phyloP scores from a whole-genome alignment of 2,797 vertebrate species.

The Gambelia wislizenii region DNA sequence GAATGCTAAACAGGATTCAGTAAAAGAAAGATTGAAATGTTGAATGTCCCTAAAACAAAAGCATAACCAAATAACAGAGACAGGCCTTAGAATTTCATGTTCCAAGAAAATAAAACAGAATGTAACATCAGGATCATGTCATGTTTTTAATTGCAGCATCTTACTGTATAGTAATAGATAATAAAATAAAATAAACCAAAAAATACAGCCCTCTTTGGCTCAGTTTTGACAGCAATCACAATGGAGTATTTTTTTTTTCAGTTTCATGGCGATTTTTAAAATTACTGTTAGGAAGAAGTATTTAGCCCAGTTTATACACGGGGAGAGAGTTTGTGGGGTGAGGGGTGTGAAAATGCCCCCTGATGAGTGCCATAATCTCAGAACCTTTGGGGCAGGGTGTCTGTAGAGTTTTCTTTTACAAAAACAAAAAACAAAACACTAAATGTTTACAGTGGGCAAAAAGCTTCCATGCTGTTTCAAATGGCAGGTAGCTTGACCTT shows the following conservation, averaged over 20 bases:
- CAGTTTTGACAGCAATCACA: background rate
- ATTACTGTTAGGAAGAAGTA: background rate
- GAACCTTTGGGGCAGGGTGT: background rate
- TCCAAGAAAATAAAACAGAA: background rate
- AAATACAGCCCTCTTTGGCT: background rate
- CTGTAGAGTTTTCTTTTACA: background rate
- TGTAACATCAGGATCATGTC: background rate
- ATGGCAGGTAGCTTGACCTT: background rate
- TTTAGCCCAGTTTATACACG: background rate
- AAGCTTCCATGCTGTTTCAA: background rate
- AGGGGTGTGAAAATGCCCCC: background rate
- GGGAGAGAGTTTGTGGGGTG: background rate
- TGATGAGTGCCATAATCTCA: background rate
- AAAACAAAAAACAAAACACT: no score
- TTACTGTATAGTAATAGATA: background rate
- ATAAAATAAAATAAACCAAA: no score
- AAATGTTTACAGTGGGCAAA: background rate
- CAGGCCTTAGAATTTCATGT: background rate
- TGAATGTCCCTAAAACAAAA: background rate
- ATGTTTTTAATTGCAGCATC: no score
- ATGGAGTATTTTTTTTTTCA: background rate
- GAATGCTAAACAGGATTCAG: background rate
- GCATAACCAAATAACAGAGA: background rate
- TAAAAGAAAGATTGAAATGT: background rate
- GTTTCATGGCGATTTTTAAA: background rate